Conservation (phyloP, 1,140 invertebrate species). For the Trinorchestia longiramus region DNA sequence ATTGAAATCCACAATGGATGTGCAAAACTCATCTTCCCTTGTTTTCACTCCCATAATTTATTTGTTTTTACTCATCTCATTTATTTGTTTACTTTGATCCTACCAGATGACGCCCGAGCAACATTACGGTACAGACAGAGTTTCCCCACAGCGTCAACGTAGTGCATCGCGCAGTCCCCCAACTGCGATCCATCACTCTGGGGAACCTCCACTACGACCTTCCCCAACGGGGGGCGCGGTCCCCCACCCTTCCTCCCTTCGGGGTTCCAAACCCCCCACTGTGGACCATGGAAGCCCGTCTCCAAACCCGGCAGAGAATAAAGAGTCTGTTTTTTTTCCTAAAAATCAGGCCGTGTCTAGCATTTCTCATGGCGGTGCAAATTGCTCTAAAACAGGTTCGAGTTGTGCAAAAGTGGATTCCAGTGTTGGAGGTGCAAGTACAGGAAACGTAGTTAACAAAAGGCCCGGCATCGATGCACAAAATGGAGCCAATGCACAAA, state of each 20-base stretch:
- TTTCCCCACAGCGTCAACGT: constrained; percentile 12
- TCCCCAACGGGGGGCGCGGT: background rate
- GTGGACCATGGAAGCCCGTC: background rate
- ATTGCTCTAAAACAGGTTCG: background rate
- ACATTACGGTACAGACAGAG: no score
- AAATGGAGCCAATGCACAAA: no score
- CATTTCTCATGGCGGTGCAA: background rate
- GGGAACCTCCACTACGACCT: background rate
- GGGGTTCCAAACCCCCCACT: background rate
- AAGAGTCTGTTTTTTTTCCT: background rate
- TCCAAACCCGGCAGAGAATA: background rate
- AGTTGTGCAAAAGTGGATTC: background rate
- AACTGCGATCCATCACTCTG: background rate
- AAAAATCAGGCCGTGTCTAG: background rate
- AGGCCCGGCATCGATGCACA: background rate
- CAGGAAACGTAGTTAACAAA: background rate
- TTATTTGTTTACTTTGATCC: background rate
- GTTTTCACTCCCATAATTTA: no score
- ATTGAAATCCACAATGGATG: no score
- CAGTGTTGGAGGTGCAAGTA: background rate
- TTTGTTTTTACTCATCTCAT: background rate
- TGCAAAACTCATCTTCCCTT: no score
- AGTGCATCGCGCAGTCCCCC: constrained; percentile 9
- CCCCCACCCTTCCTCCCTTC: background rate
- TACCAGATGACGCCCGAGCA: background rate